A percentile compares a stretch with the other conserved stretches of the same genome.
Conservation (phyloP, 2,888 invertebrate species). For the Nomada flava region DNA sequence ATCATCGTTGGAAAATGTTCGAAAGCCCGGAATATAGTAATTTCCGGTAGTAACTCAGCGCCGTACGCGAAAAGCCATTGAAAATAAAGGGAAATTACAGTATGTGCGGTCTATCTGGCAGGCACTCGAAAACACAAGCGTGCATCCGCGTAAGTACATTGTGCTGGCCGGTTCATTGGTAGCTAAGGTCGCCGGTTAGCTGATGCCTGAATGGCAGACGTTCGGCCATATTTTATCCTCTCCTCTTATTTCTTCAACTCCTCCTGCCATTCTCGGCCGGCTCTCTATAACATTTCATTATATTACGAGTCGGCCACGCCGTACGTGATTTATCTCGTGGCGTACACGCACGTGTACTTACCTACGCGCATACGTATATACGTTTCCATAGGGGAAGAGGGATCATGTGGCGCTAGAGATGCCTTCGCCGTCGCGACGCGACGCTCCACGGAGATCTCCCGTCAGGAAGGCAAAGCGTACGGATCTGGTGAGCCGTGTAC, state of each 20-base stretch:
- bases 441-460: background rate
- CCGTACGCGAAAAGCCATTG: slow-evolving; percentile 31
- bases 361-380: background rate
- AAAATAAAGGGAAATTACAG: slow-evolving; percentile 45
- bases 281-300: slow-evolving; percentile 59
- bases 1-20: slow-evolving; percentile 2
- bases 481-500: background rate
- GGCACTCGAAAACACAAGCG: slow-evolving; percentile 22
- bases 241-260: slow-evolving; percentile 34
- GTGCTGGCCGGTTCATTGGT: slow-evolving; percentile 1
- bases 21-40: slow-evolving; percentile 15
- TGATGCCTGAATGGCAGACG: slow-evolving; percentile 37
- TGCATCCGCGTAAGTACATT: background rate
- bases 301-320: slow-evolving; percentile 50
- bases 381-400: slow-evolving; percentile 40
- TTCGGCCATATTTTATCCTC: slow-evolving; percentile 52
- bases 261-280: slow-evolving; percentile 40
- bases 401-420: slow-evolving; percentile 31
- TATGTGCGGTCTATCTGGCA: slow-evolving; percentile 11
- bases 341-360: background rate
- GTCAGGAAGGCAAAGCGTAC: slow-evolving; percentile 21
- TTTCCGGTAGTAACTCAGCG: slow-evolving; percentile 33
- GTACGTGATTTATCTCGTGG: slow-evolving; percentile 48
- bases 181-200: slow-evolving; percentile 35
- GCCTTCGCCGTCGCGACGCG: background rate